phyloP scores from a whole-genome alignment of 2,888 invertebrate genomes.

The Bhutanitis thaidina region DNA sequence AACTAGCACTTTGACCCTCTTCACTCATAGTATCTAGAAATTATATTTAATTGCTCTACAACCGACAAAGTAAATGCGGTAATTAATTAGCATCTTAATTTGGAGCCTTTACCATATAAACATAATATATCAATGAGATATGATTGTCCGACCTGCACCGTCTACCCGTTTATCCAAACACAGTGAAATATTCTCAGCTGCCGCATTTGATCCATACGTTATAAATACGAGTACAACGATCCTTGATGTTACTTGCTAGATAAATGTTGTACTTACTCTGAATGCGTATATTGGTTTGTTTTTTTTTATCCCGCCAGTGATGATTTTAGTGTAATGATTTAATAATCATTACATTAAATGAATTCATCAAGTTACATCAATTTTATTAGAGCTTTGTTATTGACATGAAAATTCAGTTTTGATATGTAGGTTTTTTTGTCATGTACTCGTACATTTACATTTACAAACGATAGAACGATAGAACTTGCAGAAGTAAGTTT shows the following conservation, averaged over 20 bases:
- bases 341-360: too few species aligned
- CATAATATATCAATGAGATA: constrained; percentile 24
- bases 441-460: too few species aligned
- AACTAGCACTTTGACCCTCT: background rate
- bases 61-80: constrained; percentile 1
- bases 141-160: constrained; percentile 26
- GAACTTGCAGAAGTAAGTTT: too few species aligned
- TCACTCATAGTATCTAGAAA: background rate
- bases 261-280: background rate
- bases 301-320: background rate
- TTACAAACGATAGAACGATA: too few species aligned
- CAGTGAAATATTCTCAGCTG: constrained; percentile 26
- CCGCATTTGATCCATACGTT: constrained; percentile 25
- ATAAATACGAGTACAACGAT: constrained; percentile 14
- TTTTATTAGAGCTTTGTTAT: too few species aligned
- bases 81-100: constrained; percentile 20
- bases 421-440: too few species aligned
- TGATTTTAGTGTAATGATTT: background rate
- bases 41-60: constrained; percentile 1
- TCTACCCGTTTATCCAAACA: constrained; percentile 35
- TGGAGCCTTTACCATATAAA: constrained; percentile 18
- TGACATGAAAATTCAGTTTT: too few species aligned
- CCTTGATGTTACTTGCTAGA: constrained; percentile 16
- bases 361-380: too few species aligned
- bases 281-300: background rate